Base-by-base conservation (phyloP, 2,888 invertebrate species). In the Erebia aethiops region DNA sequence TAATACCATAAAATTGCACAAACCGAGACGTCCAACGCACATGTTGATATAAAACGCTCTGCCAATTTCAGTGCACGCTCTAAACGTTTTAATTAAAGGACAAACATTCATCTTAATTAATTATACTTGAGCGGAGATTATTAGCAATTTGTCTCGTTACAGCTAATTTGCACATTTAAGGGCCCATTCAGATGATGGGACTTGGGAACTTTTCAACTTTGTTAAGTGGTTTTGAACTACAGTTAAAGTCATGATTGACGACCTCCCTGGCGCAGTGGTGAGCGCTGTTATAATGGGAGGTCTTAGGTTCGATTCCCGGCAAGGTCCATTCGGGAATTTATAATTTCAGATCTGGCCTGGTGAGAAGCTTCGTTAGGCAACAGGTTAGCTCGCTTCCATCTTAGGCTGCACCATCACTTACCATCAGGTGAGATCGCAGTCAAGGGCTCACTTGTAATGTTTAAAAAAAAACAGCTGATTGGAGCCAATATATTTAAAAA, bases 21-120 rank as follows among this genome's bases (percentile, higher is more conserved):
- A 10, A 13, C 64, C 9, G 41, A 64, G 21, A n/a, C 67, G 62
- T 69, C 52, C 26, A 5, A 14, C 5, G 41, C 13, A 16, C 74
- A 74, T 74, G 41, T 67, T 35, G 68, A 41, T 67, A 26, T 68
- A 66, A 72, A 70, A 14, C n/a, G 54, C 35, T 58, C 41, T 56
- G 61, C 56, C 56, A 49, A 56, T 46, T 52, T 21, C 43, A 11
- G 9, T 57, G 13, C 54, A 72, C 74, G 74, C 70, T 60, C 63
- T 66, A 58, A 57, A 54, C 70, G 54, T 63, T 74, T 72, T 72
- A 74, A 74, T 72, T 69, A 72, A 21, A 64, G 56, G 51, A 69
- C 62, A 66, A 74, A 74, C 68, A 72, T 69, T 61, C 68, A 63
- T 68, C 68, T 66, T 69, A 72, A 72, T 74, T 74, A 71, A 72